Evolutionary conservation across 2,888 invertebrate species (phyloP).

Genomic region (Lasioglossum malachurum): DNA sequence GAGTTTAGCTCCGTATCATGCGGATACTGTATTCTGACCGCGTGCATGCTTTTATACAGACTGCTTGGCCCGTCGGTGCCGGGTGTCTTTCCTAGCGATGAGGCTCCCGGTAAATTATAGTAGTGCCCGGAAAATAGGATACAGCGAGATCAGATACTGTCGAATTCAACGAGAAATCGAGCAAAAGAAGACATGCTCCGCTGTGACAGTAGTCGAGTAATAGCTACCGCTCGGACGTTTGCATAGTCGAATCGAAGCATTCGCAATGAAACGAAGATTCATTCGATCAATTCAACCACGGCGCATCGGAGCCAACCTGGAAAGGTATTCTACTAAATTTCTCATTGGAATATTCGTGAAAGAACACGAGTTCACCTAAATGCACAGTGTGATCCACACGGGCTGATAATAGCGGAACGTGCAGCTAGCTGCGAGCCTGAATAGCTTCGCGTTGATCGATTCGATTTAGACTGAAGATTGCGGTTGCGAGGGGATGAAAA

Average conservation of each 20-base stretch:
- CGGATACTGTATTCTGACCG: slow-evolving; percentile 2
- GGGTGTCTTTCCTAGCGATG: slow-evolving; percentile 15
- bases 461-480: not conserved
- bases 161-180: too few relatives aligned
- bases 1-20: not conserved
- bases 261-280: not conserved
- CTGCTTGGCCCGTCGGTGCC: not conserved
- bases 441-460: not conserved
- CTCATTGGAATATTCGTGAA: not conserved
- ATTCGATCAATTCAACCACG: too few relatives aligned
- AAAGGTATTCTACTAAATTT: not conserved
- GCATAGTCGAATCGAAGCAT: not conserved
- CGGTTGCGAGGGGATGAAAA: not conserved
- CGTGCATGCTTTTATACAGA: slow-evolving; percentile 5
- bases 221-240: not conserved
- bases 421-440: not conserved
- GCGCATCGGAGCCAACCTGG: too few relatives aligned
- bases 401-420: not conserved
- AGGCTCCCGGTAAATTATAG: slow-evolving; percentile 21
- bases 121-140: not conserved
- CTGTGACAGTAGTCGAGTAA: not conserved
- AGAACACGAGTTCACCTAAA: not conserved
- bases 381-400: not conserved
- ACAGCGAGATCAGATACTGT: not conserved
- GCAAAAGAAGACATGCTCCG: not conserved